These are phyloP conservation scores for Acridotheres tristis DNA, from an alignment of 2,797 vertebrate species.

Conservation along the genomic window DNA sequence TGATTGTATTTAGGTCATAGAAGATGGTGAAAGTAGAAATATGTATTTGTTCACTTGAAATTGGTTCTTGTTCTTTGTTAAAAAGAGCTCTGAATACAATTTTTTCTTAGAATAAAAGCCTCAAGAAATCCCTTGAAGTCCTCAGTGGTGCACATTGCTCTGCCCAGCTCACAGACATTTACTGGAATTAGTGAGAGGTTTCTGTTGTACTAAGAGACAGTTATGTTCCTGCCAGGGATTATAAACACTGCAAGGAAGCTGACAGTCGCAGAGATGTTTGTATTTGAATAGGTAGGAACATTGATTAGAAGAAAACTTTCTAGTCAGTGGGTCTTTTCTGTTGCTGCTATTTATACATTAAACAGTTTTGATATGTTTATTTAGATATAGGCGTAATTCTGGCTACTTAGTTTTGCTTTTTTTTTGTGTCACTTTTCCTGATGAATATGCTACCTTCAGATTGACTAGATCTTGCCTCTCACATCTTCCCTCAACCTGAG, in stretches of 20 bases:
- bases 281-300: background rate
- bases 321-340: background rate
- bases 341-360: background rate
- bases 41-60: background rate
- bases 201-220: background rate
- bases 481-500: background rate
- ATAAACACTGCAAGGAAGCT: background rate
- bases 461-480: background rate
- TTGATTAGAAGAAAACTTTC: background rate
- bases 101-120: background rate
- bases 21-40: background rate
- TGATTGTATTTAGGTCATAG: background rate
- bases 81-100: background rate
- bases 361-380: background rate
- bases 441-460: background rate
- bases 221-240: background rate
- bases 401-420: background rate
- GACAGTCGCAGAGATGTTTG: background rate
- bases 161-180: background rate
- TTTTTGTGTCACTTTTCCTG: background rate
- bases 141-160: accelerated
- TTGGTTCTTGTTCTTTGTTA: background rate
- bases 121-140: background rate
- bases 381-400: background rate
- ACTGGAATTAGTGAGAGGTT: background rate